Percentiles rank a stretch among this genome's conserved stretches.
Conservation (phyloP, 2,888 invertebrate species). For the Cistogaster globosa region DNA sequence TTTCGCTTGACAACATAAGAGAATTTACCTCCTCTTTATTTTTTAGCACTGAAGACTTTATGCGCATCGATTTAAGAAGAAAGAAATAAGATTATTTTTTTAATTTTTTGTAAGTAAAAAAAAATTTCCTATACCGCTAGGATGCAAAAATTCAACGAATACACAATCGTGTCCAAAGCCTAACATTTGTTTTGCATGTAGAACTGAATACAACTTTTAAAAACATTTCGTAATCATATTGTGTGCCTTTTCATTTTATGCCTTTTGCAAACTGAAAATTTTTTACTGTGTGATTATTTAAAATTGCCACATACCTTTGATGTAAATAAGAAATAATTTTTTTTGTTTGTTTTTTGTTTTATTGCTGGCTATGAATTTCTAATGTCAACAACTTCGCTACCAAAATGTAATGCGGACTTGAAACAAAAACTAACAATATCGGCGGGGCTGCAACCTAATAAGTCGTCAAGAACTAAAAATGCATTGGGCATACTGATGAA, state of each 20-base stretch:
- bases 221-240: not conserved
- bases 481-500: constrained; percentile 68
- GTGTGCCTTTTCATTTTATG: not conserved
- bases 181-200: not conserved
- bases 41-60: too few relatives aligned
- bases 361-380: constrained; percentile 61
- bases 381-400: constrained; percentile 50
- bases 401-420: not conserved
- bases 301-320: constrained; percentile 33
- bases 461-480: constrained; percentile 59
- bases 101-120: too few relatives aligned
- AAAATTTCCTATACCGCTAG: too few relatives aligned
- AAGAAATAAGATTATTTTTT: too few relatives aligned
- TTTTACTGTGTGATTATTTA: not conserved
- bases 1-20: too few relatives aligned
- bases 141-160: too few relatives aligned
- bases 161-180: too few relatives aligned
- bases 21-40: too few relatives aligned
- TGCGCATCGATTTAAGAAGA: too few relatives aligned
- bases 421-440: not conserved
- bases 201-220: not conserved
- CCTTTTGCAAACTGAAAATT: not conserved
- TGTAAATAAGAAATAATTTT: constrained; percentile 50
- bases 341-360: constrained; percentile 38
- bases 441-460: too few relatives aligned